Base-by-base conservation (phyloP, 2,797 vertebrate species). In the Chelonia mydas region DNA sequence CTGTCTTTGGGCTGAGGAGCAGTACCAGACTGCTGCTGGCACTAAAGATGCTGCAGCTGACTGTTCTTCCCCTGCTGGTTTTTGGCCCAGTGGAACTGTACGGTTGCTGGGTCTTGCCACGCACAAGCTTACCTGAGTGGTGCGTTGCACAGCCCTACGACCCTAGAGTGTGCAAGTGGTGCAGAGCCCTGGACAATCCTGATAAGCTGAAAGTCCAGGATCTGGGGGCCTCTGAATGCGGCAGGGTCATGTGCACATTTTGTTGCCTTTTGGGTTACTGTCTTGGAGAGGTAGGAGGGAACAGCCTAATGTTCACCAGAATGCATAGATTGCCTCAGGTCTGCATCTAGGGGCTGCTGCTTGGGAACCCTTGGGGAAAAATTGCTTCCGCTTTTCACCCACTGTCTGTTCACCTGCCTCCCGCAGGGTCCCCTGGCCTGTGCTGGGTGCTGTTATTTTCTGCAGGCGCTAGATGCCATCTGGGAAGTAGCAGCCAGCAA, bases 281-380 rank as follows among this genome's bases (percentile, higher is more conserved):
- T 4, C 13, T 37, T 28, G 8, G 45, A 3, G 12, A 31, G 57
- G 57, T 5, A 59, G 27, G 55, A 11, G 55, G 28, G 31, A 11
- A 5, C 3, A 88, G 33, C 2, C 5, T 3, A 2, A 1, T 25
- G 21, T 4, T 83, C 28, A 5, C 68, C 11, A 76, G 45, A 80
- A 83, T 47, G 31, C 13, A 5, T 51, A 50, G 28, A 31, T 84
- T n/a, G 80, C 10, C 19, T 86, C 33, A 28, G 25, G 16, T 19
- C 28, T 6, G 0, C 37, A 50, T 12, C 16, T 28, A 0, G 12
- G 15, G 2, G 11, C 59, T 81, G 53, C 47, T 84, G 50, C 79
- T 88, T 51, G 4, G 55, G 82, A 45, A 31, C 9, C 1, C 7
- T n/a, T 55, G 9, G 19, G 54, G 61, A n/a, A n/a, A 65, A 61